phyloP scores from a whole-genome alignment of 2,888 invertebrate genomes.

The Heterodera filipjevi region DNA sequence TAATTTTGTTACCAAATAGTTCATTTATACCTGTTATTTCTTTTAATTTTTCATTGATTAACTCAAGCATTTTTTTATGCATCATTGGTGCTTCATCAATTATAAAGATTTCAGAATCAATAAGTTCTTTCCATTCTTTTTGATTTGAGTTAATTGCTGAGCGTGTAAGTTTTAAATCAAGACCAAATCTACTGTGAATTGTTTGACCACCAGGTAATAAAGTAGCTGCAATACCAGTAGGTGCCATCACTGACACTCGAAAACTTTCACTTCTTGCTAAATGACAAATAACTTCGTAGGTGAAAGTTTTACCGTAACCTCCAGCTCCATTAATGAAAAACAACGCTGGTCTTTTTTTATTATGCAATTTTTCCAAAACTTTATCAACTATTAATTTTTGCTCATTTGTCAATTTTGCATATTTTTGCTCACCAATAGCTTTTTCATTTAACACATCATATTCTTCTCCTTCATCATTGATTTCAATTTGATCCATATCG shows the following conservation, averaged over 20 bases:
- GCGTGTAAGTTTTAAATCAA: constrained; percentile 17
- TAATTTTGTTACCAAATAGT: constrained; percentile 39
- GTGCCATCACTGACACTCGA: constrained; percentile 66
- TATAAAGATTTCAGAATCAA: constrained; percentile 30
- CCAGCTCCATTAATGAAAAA: constrained; percentile 66
- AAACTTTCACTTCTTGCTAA: constrained; percentile 57
- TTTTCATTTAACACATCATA: background rate
- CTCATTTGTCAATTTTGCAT: constrained; percentile 1
- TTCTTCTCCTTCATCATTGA: background rate
- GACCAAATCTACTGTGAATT: constrained; percentile 64
- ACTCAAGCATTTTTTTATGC: constrained; percentile 30
- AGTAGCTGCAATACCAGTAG: constrained; percentile 68
- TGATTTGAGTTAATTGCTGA: background rate
- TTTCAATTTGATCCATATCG: constrained; percentile 11
- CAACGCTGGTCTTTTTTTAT: background rate
- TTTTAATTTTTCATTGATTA: constrained; percentile 31
- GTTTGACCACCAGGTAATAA: constrained; percentile 66
- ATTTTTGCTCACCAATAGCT: constrained; percentile 1
- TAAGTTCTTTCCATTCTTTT: constrained; percentile 22
- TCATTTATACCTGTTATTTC: constrained; percentile 31
- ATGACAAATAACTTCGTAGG: constrained; percentile 65
- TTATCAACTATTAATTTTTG: constrained; percentile 28
- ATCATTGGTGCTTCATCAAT: constrained; percentile 43
- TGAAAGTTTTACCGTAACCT: constrained; percentile 67
- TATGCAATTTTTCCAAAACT: constrained; percentile 21